Evolutionary conservation across 2,888 invertebrate genomes (phyloP).

Genomic region (Clunio marinus): DNA sequence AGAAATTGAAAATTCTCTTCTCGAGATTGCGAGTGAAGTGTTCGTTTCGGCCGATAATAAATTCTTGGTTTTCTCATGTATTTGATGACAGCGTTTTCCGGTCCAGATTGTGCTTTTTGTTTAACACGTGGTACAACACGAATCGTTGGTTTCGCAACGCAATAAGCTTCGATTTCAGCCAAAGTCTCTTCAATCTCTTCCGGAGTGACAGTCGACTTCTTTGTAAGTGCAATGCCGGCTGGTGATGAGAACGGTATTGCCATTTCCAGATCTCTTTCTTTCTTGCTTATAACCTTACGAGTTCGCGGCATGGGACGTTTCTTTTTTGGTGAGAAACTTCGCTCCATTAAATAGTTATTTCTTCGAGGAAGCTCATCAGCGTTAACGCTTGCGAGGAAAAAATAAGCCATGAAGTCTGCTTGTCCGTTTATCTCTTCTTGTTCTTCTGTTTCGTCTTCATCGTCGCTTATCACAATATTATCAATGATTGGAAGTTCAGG

Average conservation of each 20-base stretch:
- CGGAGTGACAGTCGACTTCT: neutral
- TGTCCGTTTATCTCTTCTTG: neutral
- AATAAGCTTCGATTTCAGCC: neutral
- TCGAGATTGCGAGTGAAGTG: conserved; percentile 47
- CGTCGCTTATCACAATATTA: conserved; percentile 26
- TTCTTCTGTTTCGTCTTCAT: conserved; percentile 7
- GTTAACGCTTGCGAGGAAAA: neutral
- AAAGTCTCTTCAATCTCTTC: neutral
- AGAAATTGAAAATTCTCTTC: conserved; percentile 48
- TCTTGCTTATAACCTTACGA: neutral
- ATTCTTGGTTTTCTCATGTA: conserved; percentile 19
- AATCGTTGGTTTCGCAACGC: neutral
- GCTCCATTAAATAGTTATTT: neutral
- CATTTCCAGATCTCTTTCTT: conserved; percentile 3
- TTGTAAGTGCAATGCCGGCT: conserved; percentile 13
- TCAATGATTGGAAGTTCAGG: neutral
- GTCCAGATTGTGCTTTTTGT: neutral
- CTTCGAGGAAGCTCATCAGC: neutral
- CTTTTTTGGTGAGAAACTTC: conserved; percentile 31
- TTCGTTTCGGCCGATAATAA: conserved; percentile 45
- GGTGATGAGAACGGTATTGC: conserved; percentile 26
- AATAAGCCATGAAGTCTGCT: conserved; percentile 19
- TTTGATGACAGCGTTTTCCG: conserved; percentile 1
- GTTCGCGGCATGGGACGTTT: neutral
- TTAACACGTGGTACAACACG: neutral